These are phyloP conservation scores for Nomada fucata DNA, from an alignment of 2,888 invertebrate species.

Conservation along the genomic window DNA sequence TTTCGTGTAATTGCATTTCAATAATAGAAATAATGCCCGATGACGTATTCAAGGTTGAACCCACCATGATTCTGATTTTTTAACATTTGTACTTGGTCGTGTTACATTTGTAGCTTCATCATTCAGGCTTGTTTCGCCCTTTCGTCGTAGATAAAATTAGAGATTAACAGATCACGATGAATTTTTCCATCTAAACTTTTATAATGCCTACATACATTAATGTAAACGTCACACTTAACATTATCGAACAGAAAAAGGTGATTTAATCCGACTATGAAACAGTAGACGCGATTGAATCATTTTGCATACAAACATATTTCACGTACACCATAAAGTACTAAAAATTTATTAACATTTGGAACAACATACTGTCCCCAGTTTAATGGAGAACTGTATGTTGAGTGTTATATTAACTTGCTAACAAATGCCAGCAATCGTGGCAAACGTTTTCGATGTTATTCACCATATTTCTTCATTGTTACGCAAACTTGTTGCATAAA, in stretches of 20 bases:
- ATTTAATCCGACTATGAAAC: too few species aligned
- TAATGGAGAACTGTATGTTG: not conserved
- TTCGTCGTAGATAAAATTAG: too few species aligned
- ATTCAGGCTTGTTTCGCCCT: not conserved
- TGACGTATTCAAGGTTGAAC: constrained; percentile 19
- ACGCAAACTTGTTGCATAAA: not conserved
- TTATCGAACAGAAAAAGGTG: too few species aligned
- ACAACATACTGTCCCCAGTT: not conserved
- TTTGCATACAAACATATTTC: too few species aligned
- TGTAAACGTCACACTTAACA: too few species aligned
- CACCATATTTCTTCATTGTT: not conserved
- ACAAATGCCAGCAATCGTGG: not conserved
- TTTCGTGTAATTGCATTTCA: constrained; percentile 19
- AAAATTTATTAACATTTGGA: too few species aligned
- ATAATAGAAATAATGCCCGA: constrained; percentile 25
- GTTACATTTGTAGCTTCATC: too few species aligned
- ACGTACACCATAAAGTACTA: too few species aligned
- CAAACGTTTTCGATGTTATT: constrained; percentile 22
- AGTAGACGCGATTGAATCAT: too few species aligned
- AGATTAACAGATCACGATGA: not conserved
- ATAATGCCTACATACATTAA: too few species aligned
- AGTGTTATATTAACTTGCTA: constrained; percentile 16
- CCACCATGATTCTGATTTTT: constrained; percentile 34
- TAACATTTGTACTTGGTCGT: not conserved
- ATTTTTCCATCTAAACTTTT: not conserved